These are phyloP conservation scores for Lordiphosa collinella DNA, from an alignment of 1,140 invertebrate genomes.

Conservation along the genomic window DNA sequence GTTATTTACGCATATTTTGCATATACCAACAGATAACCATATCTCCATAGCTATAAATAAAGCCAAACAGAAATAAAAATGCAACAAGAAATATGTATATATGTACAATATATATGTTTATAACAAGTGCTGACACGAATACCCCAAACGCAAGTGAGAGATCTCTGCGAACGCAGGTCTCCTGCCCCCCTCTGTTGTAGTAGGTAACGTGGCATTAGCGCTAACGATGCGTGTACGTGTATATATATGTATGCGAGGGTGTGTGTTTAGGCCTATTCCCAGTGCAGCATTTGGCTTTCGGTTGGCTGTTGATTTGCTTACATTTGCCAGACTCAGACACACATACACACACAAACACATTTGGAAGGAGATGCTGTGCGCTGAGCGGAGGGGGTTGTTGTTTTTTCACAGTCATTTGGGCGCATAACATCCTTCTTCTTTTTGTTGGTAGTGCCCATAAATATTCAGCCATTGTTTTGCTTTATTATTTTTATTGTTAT, in stretches of 20 bases:
- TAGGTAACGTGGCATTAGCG: slow-evolving; percentile 30
- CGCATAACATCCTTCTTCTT: slow-evolving; percentile 46
- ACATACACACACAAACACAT: slow-evolving; percentile 64
- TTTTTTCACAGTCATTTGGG: slow-evolving; percentile 69
- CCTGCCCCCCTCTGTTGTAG: neutral
- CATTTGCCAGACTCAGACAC: slow-evolving; percentile 56
- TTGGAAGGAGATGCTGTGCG: slow-evolving; percentile 19
- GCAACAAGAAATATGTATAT: slow-evolving; percentile 8
- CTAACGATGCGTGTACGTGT: slow-evolving; percentile 26
- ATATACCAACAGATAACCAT: slow-evolving; percentile 1
- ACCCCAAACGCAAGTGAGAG: slow-evolving; percentile 2
- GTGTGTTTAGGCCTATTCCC: slow-evolving; percentile 46
- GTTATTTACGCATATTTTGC: too few species aligned
- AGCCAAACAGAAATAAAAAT: slow-evolving; percentile 3
- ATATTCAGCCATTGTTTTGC: slow-evolving; percentile 74
- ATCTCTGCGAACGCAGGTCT: neutral
- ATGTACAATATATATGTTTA: neutral
- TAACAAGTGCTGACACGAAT: slow-evolving; percentile 15
- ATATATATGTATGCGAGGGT: slow-evolving; percentile 7
- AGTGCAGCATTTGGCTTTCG: slow-evolving; percentile 60
- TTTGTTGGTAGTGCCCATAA: slow-evolving; percentile 54
- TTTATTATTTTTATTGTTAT: slow-evolving; percentile 78
- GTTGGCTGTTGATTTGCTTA: slow-evolving; percentile 67
- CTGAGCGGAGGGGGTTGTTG: neutral
- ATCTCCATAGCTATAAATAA: slow-evolving; percentile 9